Percentiles rank a stretch among this genome's conserved stretches.
Evolutionary conservation across 2,888 invertebrate species (phyloP).

Genomic region (Drosophila conformis): DNA sequence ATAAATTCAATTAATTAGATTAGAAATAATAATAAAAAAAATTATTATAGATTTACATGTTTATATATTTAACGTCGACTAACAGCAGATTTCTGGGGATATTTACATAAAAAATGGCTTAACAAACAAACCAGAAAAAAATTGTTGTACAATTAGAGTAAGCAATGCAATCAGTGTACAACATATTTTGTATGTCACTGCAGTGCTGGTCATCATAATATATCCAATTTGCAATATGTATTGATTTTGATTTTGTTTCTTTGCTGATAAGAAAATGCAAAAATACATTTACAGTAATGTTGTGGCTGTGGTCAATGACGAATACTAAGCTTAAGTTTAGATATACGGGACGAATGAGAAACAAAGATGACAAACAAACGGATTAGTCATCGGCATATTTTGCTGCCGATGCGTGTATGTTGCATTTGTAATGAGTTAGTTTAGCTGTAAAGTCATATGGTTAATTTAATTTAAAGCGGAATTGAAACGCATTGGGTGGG

Average conservation of each 20-base stretch:
- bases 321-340: constrained; percentile 17
- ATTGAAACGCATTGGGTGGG: constrained; percentile 24
- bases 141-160: not conserved
- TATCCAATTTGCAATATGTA: not conserved
- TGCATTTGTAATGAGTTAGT: constrained; percentile 21
- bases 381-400: constrained; percentile 43
- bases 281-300: not conserved
- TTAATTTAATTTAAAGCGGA: constrained; percentile 67
- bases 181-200: not conserved
- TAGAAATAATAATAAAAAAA: not conserved
- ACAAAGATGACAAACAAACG: constrained; percentile 8
- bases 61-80: no score
- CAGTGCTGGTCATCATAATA: not conserved
- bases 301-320: constrained; percentile 24
- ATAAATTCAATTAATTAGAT: not conserved
- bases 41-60: not conserved
- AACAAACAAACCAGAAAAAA: not conserved
- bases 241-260: not conserved
- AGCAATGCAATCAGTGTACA: not conserved
- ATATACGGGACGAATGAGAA: constrained; percentile 4
- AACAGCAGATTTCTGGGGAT: no score
- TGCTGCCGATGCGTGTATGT: constrained; percentile 9
- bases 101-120: not conserved
- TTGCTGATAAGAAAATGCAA: constrained; percentile 25
- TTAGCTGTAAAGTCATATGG: constrained; percentile 31